Percentiles rank a stretch among this genome's conserved stretches.
Conservation (phyloP, 2,888 invertebrate species). For the Trichogramma dendrolimi region DNA sequence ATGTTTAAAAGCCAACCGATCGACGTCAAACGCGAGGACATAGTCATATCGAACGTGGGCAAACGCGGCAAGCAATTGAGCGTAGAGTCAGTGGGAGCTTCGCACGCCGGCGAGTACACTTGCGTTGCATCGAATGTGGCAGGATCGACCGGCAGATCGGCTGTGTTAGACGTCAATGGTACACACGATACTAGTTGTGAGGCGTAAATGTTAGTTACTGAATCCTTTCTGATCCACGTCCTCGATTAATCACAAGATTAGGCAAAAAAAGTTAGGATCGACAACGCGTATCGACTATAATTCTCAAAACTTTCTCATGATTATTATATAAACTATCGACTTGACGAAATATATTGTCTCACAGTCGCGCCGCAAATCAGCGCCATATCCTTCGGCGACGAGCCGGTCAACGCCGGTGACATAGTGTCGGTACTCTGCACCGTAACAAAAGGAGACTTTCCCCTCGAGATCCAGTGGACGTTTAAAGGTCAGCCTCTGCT, state of each 20-base stretch:
- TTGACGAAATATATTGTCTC: constrained; percentile 18
- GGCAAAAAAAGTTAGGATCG: neutral
- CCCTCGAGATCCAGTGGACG: constrained; percentile 71
- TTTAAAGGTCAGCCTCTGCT: constrained; percentile 52
- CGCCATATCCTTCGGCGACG: constrained; percentile 66
- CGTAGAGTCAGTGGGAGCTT: constrained; percentile 55
- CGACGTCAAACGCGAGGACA: constrained; percentile 27
- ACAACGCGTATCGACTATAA: neutral
- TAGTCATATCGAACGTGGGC: constrained; percentile 40
- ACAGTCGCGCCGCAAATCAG: constrained; percentile 68
- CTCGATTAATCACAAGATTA: neutral
- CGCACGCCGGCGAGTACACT: constrained; percentile 56
- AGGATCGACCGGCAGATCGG: constrained; percentile 55
- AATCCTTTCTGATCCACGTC: neutral
- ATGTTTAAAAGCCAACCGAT: constrained; percentile 65
- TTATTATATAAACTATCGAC: constrained; percentile 6
- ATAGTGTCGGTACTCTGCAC: constrained; percentile 69
- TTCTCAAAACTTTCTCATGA: neutral
- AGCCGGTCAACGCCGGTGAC: constrained; percentile 73
- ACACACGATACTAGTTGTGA: constrained; percentile 26
- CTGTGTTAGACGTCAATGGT: constrained; percentile 58
- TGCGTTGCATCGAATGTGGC: constrained; percentile 57
- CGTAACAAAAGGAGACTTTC: constrained; percentile 72
- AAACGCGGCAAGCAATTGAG: constrained; percentile 55
- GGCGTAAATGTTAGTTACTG: neutral